Evolutionary conservation across 2,797 vertebrate genomes (phyloP), one percentile per base, ranked within the genome.

Genomic region (Eulemur rubriventer): DNA sequence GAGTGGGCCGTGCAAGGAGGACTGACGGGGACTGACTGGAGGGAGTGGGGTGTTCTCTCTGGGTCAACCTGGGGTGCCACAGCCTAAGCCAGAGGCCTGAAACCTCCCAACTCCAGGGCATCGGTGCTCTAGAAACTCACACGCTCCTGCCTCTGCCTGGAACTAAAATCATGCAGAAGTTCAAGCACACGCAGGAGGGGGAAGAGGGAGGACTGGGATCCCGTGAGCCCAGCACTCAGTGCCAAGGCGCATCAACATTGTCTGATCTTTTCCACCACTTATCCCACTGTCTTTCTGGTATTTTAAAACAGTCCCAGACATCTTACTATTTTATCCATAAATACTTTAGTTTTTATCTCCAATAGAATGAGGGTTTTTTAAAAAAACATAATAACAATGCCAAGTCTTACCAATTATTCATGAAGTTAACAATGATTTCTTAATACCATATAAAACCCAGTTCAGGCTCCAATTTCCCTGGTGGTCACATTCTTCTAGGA

Each of bases 251-350:
- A 26, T 24, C 59, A 61, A 3, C 38, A 18, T 48, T 9, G 28
- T 46, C 24, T 24, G 2, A 50, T 43, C 38, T 67, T 43, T 35
- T 46, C 55, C 13, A 20, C 16, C 82, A 61, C n/a, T 65, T 67
- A 33, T 11, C 16, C 14, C 3, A 13, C 48, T 69, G 50, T 35
- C 33, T 9, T 52, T 16, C 12, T 41, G 28, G 59, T 33, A 59
- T 80, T 87, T 83, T 52, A 57, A 63, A 89, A 92, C 63, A 81
- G 65, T 30, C 12, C 18, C 4, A 93, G 35, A 88, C 12, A 22
- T 38, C 35, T 4, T 50, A 35, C 38, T 75, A 65, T 72, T 89
- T 81, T 90, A 57, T 35, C 46, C 26, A 69, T 82, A 72, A 84
- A 38, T 65, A 86, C 11, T 59, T 81, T 24, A 6, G 57, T 48